These are phyloP conservation scores for Protodeltote pygarga DNA, from an alignment of 2,888 invertebrate species.

Conservation along the genomic window DNA sequence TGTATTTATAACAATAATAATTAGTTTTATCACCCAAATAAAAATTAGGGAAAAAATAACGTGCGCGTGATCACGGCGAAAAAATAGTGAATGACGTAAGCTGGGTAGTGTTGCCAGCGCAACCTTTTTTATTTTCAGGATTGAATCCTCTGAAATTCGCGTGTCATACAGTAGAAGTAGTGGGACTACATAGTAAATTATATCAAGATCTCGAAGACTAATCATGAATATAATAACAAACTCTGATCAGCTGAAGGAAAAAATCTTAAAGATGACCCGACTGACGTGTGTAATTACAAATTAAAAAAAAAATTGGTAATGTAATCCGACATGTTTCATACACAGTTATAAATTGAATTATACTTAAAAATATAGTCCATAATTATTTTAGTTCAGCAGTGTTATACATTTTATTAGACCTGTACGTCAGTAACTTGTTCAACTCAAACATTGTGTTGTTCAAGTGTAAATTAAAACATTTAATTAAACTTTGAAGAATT, in stretches of 20 bases:
- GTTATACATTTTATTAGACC: conserved; percentile 38
- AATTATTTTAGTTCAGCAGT: conserved; percentile 32
- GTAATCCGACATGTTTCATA: conserved; percentile 15
- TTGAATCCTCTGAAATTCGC: too few species aligned
- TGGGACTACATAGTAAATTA: too few species aligned
- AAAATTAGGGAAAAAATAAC: too few species aligned
- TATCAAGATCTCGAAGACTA: too few species aligned
- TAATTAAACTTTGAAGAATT: conserved; percentile 45
- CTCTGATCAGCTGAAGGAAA: conserved; percentile 58
- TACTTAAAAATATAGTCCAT: conserved; percentile 17
- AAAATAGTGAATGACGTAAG: too few species aligned
- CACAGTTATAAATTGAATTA: conserved; percentile 18
- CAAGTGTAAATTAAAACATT: conserved; percentile 17
- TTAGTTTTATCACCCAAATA: too few species aligned
- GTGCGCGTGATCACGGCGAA: too few species aligned
- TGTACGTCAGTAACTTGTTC: conserved; percentile 20
- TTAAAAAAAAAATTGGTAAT: conserved; percentile 28
- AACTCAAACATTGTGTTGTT: conserved; percentile 7
- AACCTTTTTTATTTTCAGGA: too few species aligned
- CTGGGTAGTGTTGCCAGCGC: too few species aligned
- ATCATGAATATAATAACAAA: too few species aligned
- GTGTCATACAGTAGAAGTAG: too few species aligned
- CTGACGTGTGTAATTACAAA: conserved; percentile 16
- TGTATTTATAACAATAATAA: too few species aligned
- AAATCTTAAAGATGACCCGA: conserved; percentile 33